A percentile compares a stretch with the other conserved stretches of the same genome.
phyloP scores from a whole-genome alignment of 2,888 invertebrate genomes.

The Philonicus albiceps region DNA sequence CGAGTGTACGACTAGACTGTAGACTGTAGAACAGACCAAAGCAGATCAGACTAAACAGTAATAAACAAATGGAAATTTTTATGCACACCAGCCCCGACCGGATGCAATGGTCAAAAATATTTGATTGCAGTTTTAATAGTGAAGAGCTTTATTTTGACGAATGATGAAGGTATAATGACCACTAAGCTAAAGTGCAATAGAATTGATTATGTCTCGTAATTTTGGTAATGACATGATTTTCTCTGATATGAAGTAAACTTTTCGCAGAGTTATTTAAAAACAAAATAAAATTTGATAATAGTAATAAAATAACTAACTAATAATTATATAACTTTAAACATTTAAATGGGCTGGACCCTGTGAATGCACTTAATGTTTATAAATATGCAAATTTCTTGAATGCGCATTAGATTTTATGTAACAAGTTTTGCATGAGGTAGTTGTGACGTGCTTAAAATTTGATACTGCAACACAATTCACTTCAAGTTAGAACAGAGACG shows the following conservation, averaged over 20 bases:
- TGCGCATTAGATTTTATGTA: not conserved
- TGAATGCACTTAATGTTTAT: too few species aligned
- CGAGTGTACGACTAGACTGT: not conserved
- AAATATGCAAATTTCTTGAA: not conserved
- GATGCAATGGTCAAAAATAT: not conserved
- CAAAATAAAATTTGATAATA: too few species aligned
- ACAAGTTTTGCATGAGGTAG: not conserved
- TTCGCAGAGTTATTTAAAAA: too few species aligned
- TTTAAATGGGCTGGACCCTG: not conserved
- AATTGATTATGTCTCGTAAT: not conserved
- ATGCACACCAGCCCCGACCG: not conserved
- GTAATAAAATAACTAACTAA: too few species aligned
- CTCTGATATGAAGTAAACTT: not conserved
- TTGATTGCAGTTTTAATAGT: not conserved
- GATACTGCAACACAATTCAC: not conserved
- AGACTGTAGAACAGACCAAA: not conserved
- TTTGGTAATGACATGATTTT: not conserved
- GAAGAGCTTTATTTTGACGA: not conserved
- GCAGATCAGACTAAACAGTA: too few species aligned
- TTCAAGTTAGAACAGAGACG: too few species aligned
- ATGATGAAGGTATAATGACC: too few species aligned
- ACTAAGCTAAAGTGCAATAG: too few species aligned
- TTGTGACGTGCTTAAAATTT: not conserved
- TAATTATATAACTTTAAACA: not conserved
- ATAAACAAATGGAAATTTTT: not conserved